These are phyloP conservation scores for Belgica antarctica DNA, from an alignment of 2,888 invertebrate species.

Conservation along the genomic window DNA sequence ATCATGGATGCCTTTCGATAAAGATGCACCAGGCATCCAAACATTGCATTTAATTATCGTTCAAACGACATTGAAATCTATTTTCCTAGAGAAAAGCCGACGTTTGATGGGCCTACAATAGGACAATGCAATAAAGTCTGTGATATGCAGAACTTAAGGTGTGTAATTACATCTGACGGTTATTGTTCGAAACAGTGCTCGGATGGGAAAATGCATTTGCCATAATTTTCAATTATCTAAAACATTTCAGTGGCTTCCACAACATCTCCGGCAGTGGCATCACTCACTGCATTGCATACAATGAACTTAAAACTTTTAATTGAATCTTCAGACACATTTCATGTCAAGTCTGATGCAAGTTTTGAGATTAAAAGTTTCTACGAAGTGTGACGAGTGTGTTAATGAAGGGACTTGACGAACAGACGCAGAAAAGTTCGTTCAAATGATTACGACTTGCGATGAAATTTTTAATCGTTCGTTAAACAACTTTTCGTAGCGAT, in stretches of 20 bases:
- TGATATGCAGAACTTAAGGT: slow-evolving; percentile 14
- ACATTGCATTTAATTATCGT: not conserved
- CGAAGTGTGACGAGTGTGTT: too few species aligned
- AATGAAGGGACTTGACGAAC: too few species aligned
- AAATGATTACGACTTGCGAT: too few species aligned
- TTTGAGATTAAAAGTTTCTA: not conserved
- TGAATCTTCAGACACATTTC: too few species aligned
- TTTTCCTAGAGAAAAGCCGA: slow-evolving; percentile 12
- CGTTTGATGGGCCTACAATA: slow-evolving; percentile 1
- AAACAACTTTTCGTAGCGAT: too few species aligned
- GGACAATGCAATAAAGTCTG: not conserved
- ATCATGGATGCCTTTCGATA: slow-evolving; percentile 2
- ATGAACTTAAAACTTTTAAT: too few species aligned
- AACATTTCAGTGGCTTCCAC: not conserved
- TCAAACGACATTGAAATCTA: slow-evolving; percentile 18
- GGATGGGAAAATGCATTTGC: not conserved
- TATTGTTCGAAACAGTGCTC: not conserved
- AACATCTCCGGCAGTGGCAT: too few species aligned
- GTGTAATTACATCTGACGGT: slow-evolving; percentile 25
- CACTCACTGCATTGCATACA: too few species aligned
- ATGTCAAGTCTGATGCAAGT: not conserved
- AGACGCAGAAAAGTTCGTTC: too few species aligned
- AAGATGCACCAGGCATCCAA: not conserved
- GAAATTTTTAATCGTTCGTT: too few species aligned
- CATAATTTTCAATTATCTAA: not conserved